Conservation (phyloP, 1,140 invertebrate species). For the Caenorhabditis latens region DNA sequence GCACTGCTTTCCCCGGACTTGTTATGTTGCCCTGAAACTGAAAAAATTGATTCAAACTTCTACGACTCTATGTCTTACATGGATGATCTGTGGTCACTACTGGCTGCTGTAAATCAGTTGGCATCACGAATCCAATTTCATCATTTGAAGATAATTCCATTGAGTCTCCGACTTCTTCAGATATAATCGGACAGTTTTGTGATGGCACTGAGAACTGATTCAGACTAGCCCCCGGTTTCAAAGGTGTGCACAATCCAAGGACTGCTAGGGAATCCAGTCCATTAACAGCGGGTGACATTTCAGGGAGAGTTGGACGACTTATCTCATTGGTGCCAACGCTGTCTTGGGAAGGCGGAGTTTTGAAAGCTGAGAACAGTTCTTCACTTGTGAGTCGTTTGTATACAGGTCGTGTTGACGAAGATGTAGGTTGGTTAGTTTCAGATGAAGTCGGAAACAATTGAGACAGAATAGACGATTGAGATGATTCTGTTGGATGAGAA, state of each 20-base stretch:
- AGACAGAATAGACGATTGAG: background rate
- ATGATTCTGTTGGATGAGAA: background rate
- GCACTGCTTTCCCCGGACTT: background rate
- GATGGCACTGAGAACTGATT: constrained; percentile 1
- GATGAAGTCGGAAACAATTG: background rate
- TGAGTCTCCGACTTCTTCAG: background rate
- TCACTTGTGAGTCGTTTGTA: constrained; percentile 8
- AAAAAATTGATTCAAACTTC: background rate
- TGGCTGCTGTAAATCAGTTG: constrained; percentile 30
- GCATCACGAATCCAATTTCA: constrained; percentile 18
- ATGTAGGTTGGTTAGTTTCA: background rate
- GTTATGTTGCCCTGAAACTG: constrained; percentile 15
- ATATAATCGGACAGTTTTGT: background rate
- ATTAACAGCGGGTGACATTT: constrained; percentile 20
- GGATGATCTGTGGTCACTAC: constrained; percentile 35
- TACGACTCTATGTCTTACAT: background rate
- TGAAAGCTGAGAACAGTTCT: constrained; percentile 23
- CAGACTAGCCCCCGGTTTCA: background rate
- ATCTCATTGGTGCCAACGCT: background rate
- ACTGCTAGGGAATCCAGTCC: constrained; percentile 16
- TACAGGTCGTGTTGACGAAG: background rate
- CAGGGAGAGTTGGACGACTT: background rate
- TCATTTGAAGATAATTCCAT: background rate
- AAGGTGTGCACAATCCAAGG: constrained; percentile 1
- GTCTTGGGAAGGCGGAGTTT: background rate